These are phyloP conservation scores for Myotis findleyi DNA, from an alignment of 2,797 vertebrate species.

Conservation along the genomic window DNA sequence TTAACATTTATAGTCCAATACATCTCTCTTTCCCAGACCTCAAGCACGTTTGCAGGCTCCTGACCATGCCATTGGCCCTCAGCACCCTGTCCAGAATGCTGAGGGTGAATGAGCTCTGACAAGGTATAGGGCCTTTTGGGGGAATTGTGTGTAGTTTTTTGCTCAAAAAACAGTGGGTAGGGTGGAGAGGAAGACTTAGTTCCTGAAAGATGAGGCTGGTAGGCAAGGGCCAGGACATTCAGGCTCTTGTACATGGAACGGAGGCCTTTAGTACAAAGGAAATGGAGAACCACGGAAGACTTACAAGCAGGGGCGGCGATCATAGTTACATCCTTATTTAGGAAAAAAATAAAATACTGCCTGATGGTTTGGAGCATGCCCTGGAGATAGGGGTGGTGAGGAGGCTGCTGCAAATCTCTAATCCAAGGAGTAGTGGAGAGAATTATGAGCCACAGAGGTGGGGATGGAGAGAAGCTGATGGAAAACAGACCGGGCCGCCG, in stretches of 20 bases:
- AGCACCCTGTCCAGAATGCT: neutral
- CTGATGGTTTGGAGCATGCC: neutral
- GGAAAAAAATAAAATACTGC: neutral
- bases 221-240: neutral
- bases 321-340: neutral
- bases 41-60: neutral
- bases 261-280: neutral
- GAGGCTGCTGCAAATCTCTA: neutral
- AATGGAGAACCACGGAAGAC: neutral
- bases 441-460: neutral
- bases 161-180: rapidly evolving
- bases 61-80: neutral
- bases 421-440: neutral
- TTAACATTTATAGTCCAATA: neutral
- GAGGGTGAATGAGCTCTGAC: neutral
- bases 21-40: neutral
- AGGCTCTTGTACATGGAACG: no score
- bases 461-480: rapidly evolving
- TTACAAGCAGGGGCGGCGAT: neutral
- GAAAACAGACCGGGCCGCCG: neutral
- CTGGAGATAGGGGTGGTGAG: neutral
- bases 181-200: rapidly evolving
- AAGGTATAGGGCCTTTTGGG: neutral
- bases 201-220: neutral
- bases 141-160: neutral